Evolutionary conservation across 2,888 invertebrate genomes (phyloP).

Genomic region (Drosophila antonietae): DNA sequence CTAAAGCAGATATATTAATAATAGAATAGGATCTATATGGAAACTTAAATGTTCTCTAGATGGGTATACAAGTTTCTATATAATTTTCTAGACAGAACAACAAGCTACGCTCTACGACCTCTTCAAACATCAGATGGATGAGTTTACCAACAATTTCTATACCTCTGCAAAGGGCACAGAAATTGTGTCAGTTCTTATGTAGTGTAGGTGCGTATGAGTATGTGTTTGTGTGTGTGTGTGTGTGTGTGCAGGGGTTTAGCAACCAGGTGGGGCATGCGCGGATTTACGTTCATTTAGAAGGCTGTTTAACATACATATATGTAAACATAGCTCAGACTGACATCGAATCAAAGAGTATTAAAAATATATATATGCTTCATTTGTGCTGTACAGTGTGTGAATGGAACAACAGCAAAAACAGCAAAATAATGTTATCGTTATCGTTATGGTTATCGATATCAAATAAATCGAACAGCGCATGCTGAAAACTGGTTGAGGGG

Average conservation of each 20-base stretch:
- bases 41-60: neutral
- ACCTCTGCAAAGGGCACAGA: constrained; percentile 1
- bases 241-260: constrained; percentile 28
- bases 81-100: neutral
- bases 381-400: constrained; percentile 34
- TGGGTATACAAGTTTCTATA: neutral
- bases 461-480: constrained; percentile 28
- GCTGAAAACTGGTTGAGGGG: constrained; percentile 39
- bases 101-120: neutral
- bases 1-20: neutral
- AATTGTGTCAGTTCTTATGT: neutral
- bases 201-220: neutral
- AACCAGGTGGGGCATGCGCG: constrained; percentile 49
- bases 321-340: constrained; percentile 29
- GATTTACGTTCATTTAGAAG: constrained; percentile 10
- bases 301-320: neutral
- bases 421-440: constrained; percentile 14
- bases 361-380: neutral
- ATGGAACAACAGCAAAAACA: constrained; percentile 18
- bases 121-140: neutral
- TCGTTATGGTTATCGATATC: constrained; percentile 25
- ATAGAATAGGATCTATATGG: neutral
- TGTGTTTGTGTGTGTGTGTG: neutral
- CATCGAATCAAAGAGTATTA: constrained; percentile 17
- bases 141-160: neutral